Conservation (phyloP, 2,113 vertebrate species). For the Aramus guarauna region DNA sequence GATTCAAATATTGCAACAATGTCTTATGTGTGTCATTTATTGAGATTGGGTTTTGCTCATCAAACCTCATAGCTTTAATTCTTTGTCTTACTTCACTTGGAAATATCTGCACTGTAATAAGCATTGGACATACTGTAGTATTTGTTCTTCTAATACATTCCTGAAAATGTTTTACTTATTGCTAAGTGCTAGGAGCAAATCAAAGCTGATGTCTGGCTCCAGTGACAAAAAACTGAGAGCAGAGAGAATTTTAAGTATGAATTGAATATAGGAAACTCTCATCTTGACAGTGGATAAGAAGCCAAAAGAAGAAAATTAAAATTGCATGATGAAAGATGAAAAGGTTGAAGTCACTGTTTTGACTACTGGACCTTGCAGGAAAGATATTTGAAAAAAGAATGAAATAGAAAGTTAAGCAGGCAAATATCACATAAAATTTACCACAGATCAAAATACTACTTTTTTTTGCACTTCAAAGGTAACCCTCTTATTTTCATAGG, state of each 20-base stretch:
- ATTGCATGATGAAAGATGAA: slow-evolving; percentile 57
- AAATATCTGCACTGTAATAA: neutral
- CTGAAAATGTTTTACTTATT: neutral
- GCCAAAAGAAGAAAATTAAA: slow-evolving; percentile 46
- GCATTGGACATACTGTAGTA: neutral
- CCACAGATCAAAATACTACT: slow-evolving; percentile 63
- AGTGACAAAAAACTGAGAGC: neutral
- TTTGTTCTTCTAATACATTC: slow-evolving; percentile 7
- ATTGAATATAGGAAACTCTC: neutral
- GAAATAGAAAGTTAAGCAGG: slow-evolving; percentile 25
- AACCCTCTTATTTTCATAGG: slow-evolving; percentile 62
- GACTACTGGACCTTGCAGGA: slow-evolving; percentile 44
- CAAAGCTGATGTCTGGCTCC: neutral
- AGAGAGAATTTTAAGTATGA: slow-evolving; percentile 29
- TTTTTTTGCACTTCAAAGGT: slow-evolving; percentile 60
- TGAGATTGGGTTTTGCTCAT: neutral
- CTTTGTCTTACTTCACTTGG: neutral
- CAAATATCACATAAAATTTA: slow-evolving; percentile 56
- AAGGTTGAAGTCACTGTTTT: slow-evolving; percentile 51
- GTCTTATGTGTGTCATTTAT: neutral
- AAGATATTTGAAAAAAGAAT: slow-evolving; percentile 24
- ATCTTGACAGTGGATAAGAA: slow-evolving; percentile 23
- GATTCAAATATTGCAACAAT: neutral
- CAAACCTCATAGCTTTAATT: neutral
- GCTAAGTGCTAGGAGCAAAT: neutral